Evolutionary conservation across 2,113 vertebrate genomes (phyloP).

Genomic region (Mesitornis unicolor): DNA sequence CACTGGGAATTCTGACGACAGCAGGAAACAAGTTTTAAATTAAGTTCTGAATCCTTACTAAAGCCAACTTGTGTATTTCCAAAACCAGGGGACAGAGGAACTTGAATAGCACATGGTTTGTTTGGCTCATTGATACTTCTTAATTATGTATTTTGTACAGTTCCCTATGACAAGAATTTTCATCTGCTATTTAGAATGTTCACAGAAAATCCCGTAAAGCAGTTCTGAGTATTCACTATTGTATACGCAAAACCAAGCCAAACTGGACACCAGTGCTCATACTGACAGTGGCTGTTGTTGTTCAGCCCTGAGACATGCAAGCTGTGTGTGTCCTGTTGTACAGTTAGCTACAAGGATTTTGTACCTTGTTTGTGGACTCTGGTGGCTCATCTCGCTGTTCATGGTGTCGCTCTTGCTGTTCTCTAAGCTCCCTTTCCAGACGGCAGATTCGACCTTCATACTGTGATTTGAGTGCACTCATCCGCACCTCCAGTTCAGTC

Average conservation of each 20-base stretch:
- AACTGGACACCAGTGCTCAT: fast-evolving
- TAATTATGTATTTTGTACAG: background rate
- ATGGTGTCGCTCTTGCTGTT: slow-evolving; percentile 91
- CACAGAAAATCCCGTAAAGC: background rate
- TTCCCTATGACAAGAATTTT: background rate
- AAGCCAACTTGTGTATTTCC: background rate
- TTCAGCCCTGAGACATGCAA: background rate
- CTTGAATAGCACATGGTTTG: background rate
- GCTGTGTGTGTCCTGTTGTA: background rate
- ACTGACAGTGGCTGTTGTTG: background rate
- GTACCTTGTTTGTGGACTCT: slow-evolving; percentile 89
- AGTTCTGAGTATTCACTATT: background rate
- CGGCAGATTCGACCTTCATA: slow-evolving; percentile 93
- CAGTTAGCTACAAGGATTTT: background rate
- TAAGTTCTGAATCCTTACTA: background rate
- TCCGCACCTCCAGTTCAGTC: slow-evolving; percentile 91
- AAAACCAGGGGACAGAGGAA: background rate
- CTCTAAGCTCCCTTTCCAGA: slow-evolving; percentile 90
- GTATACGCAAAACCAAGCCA: background rate
- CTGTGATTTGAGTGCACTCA: slow-evolving; percentile 93
- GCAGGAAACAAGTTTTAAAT: background rate
- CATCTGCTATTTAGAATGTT: background rate
- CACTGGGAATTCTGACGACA: background rate
- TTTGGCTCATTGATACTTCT: background rate
- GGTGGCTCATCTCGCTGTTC: slow-evolving; percentile 91